These are phyloP conservation scores for Calameuta filiformis DNA, from an alignment of 2,888 invertebrate species.

Conservation along the genomic window DNA sequence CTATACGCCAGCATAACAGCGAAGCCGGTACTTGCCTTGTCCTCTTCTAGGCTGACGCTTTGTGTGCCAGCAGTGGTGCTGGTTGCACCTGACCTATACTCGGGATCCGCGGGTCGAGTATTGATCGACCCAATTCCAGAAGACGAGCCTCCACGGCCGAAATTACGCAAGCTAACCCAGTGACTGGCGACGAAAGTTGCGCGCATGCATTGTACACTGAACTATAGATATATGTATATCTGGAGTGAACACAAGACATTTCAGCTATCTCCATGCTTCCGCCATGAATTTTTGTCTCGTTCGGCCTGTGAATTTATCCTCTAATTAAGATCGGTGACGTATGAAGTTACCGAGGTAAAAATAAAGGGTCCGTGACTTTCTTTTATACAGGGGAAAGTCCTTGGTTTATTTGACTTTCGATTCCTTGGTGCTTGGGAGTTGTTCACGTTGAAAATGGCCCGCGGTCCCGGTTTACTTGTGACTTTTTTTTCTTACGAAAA, in stretches of 20 bases:
- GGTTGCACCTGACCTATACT: not conserved
- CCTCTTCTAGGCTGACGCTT: not conserved
- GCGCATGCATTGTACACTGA: not conserved
- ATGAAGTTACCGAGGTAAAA: not conserved
- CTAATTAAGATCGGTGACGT: not conserved
- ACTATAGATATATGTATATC: not conserved
- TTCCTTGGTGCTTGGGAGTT: not conserved
- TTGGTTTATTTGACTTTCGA: not conserved
- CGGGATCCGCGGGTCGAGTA: not conserved
- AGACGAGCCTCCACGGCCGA: not conserved
- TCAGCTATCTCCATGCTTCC: not conserved
- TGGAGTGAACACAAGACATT: not conserved
- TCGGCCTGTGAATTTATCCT: not conserved
- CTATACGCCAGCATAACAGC: not conserved
- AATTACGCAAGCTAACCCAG: not conserved
- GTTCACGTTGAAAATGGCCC: not conserved
- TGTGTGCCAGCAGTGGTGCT: not conserved
- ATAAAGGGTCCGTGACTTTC: not conserved
- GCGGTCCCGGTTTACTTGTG: not conserved
- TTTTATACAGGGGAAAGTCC: not conserved
- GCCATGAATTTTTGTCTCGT: not conserved
- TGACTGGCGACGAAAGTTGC: not conserved
- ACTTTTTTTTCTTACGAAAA: not conserved
- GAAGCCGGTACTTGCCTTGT: not conserved
- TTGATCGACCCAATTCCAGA: not conserved